phyloP scores from a whole-genome alignment of 2,888 invertebrate genomes.

The Thymelicus lineola region DNA sequence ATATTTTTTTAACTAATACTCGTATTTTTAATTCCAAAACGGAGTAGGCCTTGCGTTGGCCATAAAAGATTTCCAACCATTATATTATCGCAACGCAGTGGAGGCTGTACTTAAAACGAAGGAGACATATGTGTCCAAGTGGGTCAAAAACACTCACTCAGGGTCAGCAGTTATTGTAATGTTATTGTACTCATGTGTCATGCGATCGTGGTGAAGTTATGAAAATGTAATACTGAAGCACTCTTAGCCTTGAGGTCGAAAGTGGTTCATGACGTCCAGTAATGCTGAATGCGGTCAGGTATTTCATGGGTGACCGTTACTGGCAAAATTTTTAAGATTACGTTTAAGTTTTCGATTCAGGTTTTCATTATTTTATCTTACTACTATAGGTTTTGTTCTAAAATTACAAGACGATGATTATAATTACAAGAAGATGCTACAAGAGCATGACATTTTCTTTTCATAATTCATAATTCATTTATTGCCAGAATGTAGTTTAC shows the following conservation, averaged over 20 bases:
- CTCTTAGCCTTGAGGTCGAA: neutral
- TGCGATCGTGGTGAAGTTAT: neutral
- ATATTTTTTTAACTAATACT: too few species aligned
- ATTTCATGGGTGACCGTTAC: slow-evolving; percentile 1
- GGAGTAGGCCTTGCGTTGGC: too few species aligned
- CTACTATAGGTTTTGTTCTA: too few species aligned
- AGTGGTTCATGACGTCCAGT: neutral
- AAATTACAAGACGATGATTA: too few species aligned
- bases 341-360: too few species aligned
- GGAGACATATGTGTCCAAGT: slow-evolving; percentile 50
- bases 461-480: too few species aligned
- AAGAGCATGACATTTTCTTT: too few species aligned
- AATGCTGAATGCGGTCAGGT: neutral
- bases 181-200: slow-evolving; percentile 27
- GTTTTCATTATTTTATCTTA: too few species aligned
- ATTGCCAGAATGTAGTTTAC: too few species aligned
- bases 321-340: neutral
- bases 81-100: slow-evolving; percentile 8
- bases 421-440: too few species aligned
- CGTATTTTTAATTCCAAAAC: too few species aligned
- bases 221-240: neutral
- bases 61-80: neutral
- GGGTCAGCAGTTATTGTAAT: slow-evolving; percentile 41
- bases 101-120: slow-evolving; percentile 33
- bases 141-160: slow-evolving; percentile 54